Percentiles rank a stretch among this genome's conserved stretches.
phyloP scores from a whole-genome alignment of 2,888 invertebrate species.

The Apodemia duryi region DNA sequence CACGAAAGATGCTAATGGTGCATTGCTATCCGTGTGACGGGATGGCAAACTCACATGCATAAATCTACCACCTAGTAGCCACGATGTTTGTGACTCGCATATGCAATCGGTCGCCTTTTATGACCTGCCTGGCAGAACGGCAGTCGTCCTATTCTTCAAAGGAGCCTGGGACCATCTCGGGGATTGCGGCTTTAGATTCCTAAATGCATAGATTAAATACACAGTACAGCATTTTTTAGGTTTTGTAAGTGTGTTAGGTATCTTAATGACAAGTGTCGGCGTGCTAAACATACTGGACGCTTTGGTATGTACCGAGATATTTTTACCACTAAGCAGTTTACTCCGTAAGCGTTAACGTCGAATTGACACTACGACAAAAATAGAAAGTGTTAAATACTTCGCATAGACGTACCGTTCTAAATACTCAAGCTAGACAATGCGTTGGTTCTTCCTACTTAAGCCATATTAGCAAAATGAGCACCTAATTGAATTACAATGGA shows the following conservation, averaged over 20 bases:
- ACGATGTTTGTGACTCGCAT: too few species aligned
- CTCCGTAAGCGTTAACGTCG: constrained; percentile 3
- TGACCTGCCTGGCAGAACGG: too few species aligned
- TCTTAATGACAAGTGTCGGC: background rate
- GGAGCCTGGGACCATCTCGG: too few species aligned
- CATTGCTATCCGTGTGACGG: too few species aligned
- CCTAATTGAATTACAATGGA: constrained; percentile 23
- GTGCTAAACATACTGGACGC: background rate
- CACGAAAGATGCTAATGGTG: too few species aligned
- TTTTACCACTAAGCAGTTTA: constrained; percentile 1
- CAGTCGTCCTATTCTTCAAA: too few species aligned
- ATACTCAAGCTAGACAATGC: constrained; percentile 45
- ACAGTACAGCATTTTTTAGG: background rate
- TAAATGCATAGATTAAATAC: too few species aligned
- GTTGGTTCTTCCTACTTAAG: constrained; percentile 33
- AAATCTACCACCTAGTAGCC: too few species aligned
- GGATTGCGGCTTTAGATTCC: too few species aligned
- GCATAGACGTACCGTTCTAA: constrained; percentile 49
- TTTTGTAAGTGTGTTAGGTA: background rate
- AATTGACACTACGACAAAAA: constrained; percentile 47
- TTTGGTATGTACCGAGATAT: constrained; percentile 2
- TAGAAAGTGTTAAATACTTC: constrained; percentile 69
- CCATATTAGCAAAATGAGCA: constrained; percentile 27
- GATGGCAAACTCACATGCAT: too few species aligned
- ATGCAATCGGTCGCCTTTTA: too few species aligned